Evolutionary conservation across 2,888 invertebrate genomes (phyloP), one percentile per base, ranked within the genome.

Genomic region (Drosophila basisetae): DNA sequence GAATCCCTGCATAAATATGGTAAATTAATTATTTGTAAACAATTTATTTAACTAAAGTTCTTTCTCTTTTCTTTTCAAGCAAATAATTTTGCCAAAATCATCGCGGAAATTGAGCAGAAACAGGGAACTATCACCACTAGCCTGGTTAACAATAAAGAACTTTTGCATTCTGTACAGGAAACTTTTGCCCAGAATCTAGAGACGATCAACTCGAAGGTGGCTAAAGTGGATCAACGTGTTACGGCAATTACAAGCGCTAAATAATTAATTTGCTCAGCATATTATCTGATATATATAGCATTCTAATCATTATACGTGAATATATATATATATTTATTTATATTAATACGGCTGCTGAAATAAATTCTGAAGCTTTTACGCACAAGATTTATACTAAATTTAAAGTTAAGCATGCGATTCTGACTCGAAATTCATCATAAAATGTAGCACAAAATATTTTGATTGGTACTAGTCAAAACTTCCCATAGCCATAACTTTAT

Each of bases 1-100:
- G 97, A 98, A 93, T 95, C 96, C 4, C 94, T 99, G 9, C 99
- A 99, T 91, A 96, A 96, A 92, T 97, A 98, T 95, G 98, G 98
- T 98, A 93, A 92, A 61, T 13, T 5, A 4, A 28, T 28, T 9
- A 5, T 13, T 28, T 37, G 10, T 39, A n/a, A 16, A 4, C 6
- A 7, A 9, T 9, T 11, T 30, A 11, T 7, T 10, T 28, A 28
- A 54, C 31, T 28, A 0, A 1, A 4, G 6, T 10, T 10, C 13
- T 56, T 35, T 10, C 10, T 54, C 7, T 31, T 33, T 94, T 35
- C 7, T 33, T 53, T 94, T 94, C n/a, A 94, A 98, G 98, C 98
- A 69, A 96, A 96, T 80, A 97, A 98, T 93, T 98, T 98, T 91
- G 96, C 96, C 60, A 97, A 96, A 93, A 96, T 97, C 0, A 94